phyloP scores from a whole-genome alignment of 2,888 invertebrate species.

The Sarcophaga carnaria region DNA sequence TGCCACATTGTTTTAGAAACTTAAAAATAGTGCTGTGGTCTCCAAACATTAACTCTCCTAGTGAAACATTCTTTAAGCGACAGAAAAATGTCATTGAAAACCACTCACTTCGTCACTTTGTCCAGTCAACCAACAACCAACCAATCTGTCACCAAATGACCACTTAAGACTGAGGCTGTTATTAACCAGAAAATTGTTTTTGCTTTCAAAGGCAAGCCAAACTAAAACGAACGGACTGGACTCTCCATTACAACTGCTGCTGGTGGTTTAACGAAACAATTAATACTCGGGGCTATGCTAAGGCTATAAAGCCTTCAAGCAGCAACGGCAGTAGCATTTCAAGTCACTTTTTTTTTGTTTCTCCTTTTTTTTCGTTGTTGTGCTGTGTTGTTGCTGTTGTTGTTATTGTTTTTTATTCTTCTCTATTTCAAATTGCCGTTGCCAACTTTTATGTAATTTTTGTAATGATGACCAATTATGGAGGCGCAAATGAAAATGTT shows the following conservation, averaged over 20 bases:
- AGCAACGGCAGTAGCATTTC: slow-evolving; percentile 1
- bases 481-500: slow-evolving; percentile 79
- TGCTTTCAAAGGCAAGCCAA: not conserved
- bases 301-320: slow-evolving; percentile 20
- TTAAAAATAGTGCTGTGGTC: slow-evolving; percentile 3
- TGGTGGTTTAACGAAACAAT: slow-evolving; percentile 60
- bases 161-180: slow-evolving; percentile 29
- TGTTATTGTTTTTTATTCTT: too few species aligned
- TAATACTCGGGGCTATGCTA: slow-evolving; percentile 61
- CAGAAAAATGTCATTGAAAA: slow-evolving; percentile 46
- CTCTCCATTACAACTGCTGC: slow-evolving; percentile 1
- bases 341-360: slow-evolving; percentile 15
- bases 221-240: not conserved
- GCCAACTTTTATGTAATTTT: slow-evolving; percentile 59
- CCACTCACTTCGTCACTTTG: too few species aligned
- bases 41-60: not conserved
- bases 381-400: too few species aligned
- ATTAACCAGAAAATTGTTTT: slow-evolving; percentile 7
- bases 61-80: too few species aligned
- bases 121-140: too few species aligned
- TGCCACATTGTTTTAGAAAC: slow-evolving; percentile 5
- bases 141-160: not conserved
- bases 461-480: slow-evolving; percentile 76
- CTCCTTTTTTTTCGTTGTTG: slow-evolving; percentile 12
- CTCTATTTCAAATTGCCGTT: slow-evolving; percentile 19